Evolutionary conservation across 2,888 invertebrate genomes (phyloP).

Genomic region (Drosophila neonasuta): DNA sequence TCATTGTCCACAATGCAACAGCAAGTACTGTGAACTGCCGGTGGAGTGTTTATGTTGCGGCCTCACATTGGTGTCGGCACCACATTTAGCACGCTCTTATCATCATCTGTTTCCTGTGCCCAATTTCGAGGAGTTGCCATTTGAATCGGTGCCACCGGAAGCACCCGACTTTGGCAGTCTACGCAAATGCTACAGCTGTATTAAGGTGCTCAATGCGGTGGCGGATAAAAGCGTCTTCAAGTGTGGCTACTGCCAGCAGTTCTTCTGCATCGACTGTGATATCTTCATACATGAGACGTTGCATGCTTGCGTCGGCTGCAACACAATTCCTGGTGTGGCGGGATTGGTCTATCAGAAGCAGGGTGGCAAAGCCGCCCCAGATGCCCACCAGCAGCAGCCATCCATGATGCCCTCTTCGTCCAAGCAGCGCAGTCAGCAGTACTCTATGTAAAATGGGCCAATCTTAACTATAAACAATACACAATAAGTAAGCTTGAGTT

Average conservation of each 20-base stretch:
- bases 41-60: constrained; percentile 98
- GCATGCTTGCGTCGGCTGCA: constrained; percentile 98
- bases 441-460: constrained; percentile 14
- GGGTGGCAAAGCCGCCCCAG: constrained; percentile 28
- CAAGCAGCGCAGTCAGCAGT: constrained; percentile 48
- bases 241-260: constrained; percentile 90
- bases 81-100: constrained; percentile 98
- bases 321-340: constrained; percentile 84
- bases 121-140: constrained; percentile 89
- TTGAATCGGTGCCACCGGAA: constrained; percentile 79
- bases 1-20: constrained; percentile 96
- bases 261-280: constrained; percentile 98
- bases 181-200: constrained; percentile 88
- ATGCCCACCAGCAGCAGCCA: constrained; percentile 16
- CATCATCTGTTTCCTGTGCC: constrained; percentile 98
- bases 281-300: constrained; percentile 95
- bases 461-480: neutral
- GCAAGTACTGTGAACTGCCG: constrained; percentile 98
- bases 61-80: constrained; percentile 97
- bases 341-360: constrained; percentile 78
- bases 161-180: constrained; percentile 82
- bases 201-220: constrained; percentile 85
- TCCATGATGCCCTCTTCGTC: constrained; percentile 37
- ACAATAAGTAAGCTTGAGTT: constrained; percentile 6
- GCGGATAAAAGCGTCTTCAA: constrained; percentile 91